Base-by-base conservation (phyloP, 1,140 invertebrate species). In the Saxidomus purpurata region DNA sequence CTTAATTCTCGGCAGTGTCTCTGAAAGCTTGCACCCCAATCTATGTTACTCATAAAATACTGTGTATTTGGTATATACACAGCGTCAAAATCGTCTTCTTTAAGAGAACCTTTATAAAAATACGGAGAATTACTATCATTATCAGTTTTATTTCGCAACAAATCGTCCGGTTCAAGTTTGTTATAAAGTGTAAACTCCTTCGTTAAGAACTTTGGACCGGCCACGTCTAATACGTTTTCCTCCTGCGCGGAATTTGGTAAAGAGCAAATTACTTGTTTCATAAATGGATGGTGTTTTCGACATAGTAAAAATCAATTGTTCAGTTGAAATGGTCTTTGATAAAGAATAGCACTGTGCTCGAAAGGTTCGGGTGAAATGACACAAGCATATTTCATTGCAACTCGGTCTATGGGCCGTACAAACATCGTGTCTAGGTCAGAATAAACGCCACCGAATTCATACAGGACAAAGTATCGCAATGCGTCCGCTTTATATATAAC, bases 391-490 rank as follows among this genome's bases (percentile, higher is more conserved):
- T 92, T 92, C 6, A 36, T 67, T 0, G 83, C 69, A 0, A 92
- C 43, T 4, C 89, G 90, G 28, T 92, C 89, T 0, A 94, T 22
- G 4, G 93, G 83, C 13, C 84, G 86, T 6, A 94, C 69, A 63
- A 89, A 91, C 69, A 93, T 92, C 77, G 93, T 89, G 67, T 94
- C 94, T 52, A 94, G 34, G 63, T 94, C 94, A 6, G 90, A 92
- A 89, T 94, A 94, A 9, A 94, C 74, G 22, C 94, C 94, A 3
- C 93, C 94, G 74, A 90, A 93, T 69, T 93, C 92, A 81, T 93
- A 91, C 36, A 94, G 83, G 11, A 94, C 81, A 76, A 94, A 81
- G 82, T 94, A 94, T 49, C 93, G 87, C 17, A 93, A 22, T 8
- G 90, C 91, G 81, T 94, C 93, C 9, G 93, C 92, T 55, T 76